Evolutionary conservation across 1,140 invertebrate genomes (phyloP).

Genomic region (Drosophila murphyi): DNA sequence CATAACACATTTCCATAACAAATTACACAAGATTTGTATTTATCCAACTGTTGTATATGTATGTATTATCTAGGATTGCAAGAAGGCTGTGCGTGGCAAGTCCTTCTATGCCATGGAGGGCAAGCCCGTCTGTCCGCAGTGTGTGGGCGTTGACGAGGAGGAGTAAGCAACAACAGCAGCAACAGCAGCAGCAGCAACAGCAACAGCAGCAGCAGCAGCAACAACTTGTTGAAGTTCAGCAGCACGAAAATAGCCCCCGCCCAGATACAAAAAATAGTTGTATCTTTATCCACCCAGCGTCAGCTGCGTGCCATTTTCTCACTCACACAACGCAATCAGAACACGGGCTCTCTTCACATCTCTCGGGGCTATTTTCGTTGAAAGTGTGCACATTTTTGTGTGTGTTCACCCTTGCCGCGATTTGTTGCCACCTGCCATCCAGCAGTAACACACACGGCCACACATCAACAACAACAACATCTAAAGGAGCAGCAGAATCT

Average conservation of each 20-base stretch:
- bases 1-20: too few relatives aligned
- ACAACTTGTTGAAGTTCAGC: slow-evolving; percentile 52
- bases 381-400: slow-evolving; percentile 6
- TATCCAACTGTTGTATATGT: not conserved
- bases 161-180: slow-evolving; percentile 86
- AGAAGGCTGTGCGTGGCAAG: slow-evolving; percentile 94
- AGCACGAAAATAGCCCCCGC: slow-evolving; percentile 41
- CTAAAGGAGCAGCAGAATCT: slow-evolving; percentile 2
- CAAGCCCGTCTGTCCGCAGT: slow-evolving; percentile 95
- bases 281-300: slow-evolving; percentile 25
- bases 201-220: slow-evolving; percentile 34
- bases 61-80: slow-evolving; percentile 91
- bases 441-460: not conserved
- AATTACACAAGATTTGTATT: too few relatives aligned
- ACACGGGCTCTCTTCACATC: not conserved
- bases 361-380: slow-evolving; percentile 45
- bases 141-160: slow-evolving; percentile 95
- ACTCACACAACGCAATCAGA: not conserved
- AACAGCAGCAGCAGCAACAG: slow-evolving; percentile 16
- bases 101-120: slow-evolving; percentile 98
- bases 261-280: slow-evolving; percentile 18
- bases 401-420: slow-evolving; percentile 1
- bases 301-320: slow-evolving; percentile 34
- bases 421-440: slow-evolving; percentile 2
- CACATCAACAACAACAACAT: slow-evolving; percentile 4